phyloP scores from a whole-genome alignment of 2,113 vertebrate genomes.

The Prietella phreatophila region DNA sequence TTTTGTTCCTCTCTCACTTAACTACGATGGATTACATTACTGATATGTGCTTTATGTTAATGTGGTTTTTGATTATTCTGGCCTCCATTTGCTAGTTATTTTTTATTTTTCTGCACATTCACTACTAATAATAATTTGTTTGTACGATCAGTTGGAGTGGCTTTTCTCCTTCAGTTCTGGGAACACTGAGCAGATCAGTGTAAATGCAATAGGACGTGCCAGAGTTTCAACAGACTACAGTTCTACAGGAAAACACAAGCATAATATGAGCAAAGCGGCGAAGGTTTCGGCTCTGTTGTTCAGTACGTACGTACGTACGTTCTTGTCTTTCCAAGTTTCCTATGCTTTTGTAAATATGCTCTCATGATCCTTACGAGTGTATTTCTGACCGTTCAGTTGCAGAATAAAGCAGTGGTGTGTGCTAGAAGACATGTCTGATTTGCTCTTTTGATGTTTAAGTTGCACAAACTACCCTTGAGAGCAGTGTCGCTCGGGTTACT shows the following conservation, averaged over 20 bases:
- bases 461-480: background rate
- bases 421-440: slow-evolving; percentile 9
- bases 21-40: slow-evolving; percentile 1
- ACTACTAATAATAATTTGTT: background rate
- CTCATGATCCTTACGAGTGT: slow-evolving; percentile 33
- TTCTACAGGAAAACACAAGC: background rate
- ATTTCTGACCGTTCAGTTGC: slow-evolving; percentile 44
- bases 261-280: background rate
- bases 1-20: background rate
- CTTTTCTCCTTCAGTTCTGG: slow-evolving; percentile 18
- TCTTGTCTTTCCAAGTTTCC: slow-evolving; percentile 2
- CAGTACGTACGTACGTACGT: background rate
- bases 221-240: background rate
- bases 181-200: slow-evolving; percentile 1
- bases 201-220: background rate
- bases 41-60: slow-evolving; percentile 23
- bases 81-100: background rate
- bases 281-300: background rate
- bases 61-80: slow-evolving; percentile 26
- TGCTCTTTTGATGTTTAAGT: background rate
- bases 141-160: slow-evolving; percentile 42
- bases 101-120: slow-evolving; percentile 46
- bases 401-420: slow-evolving; percentile 65
- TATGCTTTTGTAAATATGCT: slow-evolving; percentile 35
- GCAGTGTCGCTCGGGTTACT: background rate